A percentile compares a stretch with the other conserved stretches of the same genome.
These are phyloP conservation scores for Thunnus maccoyii DNA, from an alignment of 2,113 vertebrate genomes.

Conservation along the genomic window DNA sequence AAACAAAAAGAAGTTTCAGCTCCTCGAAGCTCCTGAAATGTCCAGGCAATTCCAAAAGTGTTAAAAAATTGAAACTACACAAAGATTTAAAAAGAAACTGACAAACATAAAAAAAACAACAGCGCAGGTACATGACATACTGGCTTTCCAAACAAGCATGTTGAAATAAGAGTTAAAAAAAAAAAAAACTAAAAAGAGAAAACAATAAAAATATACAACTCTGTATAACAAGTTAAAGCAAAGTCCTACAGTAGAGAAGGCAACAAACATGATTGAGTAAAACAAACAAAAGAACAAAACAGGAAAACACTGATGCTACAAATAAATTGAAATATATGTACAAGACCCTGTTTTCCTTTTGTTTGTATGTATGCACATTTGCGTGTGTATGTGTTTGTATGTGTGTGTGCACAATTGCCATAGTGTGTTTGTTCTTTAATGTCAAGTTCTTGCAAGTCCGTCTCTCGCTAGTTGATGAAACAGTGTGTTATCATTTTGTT, in stretches of 20 bases:
- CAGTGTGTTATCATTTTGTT: constrained; percentile 38
- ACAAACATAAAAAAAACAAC: constrained; percentile 84
- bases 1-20: constrained; percentile 84
- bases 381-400: constrained; percentile 36
- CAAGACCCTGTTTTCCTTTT: constrained; percentile 99
- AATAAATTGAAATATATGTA: constrained; percentile 98
- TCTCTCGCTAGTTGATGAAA: constrained; percentile 57
- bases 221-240: constrained; percentile 92
- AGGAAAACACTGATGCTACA: constrained; percentile 98
- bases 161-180: constrained; percentile 70
- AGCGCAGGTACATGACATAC: constrained; percentile 86
- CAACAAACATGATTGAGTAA: constrained; percentile 86
- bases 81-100: constrained; percentile 88
- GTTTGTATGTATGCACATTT: constrained; percentile 80
- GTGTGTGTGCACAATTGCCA: constrained; percentile 67
- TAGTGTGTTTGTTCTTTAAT: constrained; percentile 58
- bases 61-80: constrained; percentile 91
- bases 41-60: constrained; percentile 91
- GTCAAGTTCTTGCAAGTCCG: constrained; percentile 62
- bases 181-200: constrained; percentile 49
- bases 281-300: constrained; percentile 86
- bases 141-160: constrained; percentile 85
- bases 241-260: constrained; percentile 90
- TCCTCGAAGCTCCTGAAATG: constrained; percentile 88
- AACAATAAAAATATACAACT: constrained; percentile 91